Evolutionary conservation across 2,888 invertebrate species (phyloP).

Genomic region (Platycnemis pennipes): DNA sequence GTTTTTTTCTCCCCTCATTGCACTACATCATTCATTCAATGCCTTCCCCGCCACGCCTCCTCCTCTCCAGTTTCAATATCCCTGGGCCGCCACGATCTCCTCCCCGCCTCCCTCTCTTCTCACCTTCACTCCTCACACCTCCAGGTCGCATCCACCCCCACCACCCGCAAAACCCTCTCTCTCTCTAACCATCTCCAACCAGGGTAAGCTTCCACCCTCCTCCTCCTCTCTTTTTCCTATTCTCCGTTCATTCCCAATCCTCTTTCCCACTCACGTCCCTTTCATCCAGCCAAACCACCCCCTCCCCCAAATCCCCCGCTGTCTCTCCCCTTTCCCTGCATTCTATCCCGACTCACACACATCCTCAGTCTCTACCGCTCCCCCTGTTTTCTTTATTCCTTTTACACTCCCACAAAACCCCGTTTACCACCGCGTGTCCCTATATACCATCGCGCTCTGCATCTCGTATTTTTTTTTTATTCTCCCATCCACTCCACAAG

Average conservation of each 20-base stretch:
- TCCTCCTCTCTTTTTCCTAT: no score
- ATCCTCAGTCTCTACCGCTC: background rate
- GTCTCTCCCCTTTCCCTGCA: background rate
- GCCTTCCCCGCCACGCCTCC: background rate
- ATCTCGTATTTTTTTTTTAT: slow-evolving; percentile 3
- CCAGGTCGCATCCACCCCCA: background rate
- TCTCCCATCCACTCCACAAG: background rate
- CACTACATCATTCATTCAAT: slow-evolving; percentile 26
- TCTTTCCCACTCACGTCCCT: background rate
- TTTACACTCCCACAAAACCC: background rate
- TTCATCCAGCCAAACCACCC: background rate
- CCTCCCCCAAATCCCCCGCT: no score
- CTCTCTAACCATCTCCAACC: background rate
- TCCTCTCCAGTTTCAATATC: slow-evolving; percentile 23
- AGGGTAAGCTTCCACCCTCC: background rate
- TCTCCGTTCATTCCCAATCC: background rate
- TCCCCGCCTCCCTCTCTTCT: background rate
- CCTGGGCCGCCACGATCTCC: background rate
- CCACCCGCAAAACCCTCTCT: background rate
- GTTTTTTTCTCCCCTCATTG: slow-evolving; percentile 7
- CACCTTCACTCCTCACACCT: background rate
- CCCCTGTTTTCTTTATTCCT: background rate
- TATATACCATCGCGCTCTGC: background rate
- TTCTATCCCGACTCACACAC: background rate
- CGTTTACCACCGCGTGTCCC: background rate